Conservation (phyloP, 2,113 vertebrate species). For the Nestor notabilis region DNA sequence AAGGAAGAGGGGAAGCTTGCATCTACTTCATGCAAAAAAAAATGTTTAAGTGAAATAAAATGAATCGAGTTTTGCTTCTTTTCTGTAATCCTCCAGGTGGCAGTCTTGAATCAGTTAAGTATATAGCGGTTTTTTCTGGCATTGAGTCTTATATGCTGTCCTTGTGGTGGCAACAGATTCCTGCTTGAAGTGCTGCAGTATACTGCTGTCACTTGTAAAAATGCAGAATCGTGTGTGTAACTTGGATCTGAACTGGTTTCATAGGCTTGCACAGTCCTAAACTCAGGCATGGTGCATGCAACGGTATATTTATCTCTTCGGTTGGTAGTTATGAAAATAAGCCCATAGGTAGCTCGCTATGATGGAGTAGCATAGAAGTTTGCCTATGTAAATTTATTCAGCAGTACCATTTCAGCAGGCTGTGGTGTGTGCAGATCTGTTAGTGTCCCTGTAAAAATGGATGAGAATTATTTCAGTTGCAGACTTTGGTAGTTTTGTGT, state of each 20-base stretch:
- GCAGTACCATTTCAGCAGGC: neutral
- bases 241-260: neutral
- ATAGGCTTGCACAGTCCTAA: neutral
- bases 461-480: neutral
- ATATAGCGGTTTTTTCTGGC: neutral
- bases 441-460: neutral
- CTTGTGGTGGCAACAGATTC: neutral
- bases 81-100: constrained; percentile 60
- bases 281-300: neutral
- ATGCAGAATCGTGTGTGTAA: neutral
- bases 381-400: neutral
- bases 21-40: neutral
- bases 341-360: neutral
- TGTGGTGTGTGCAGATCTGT: neutral
- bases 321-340: neutral
- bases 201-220: neutral
- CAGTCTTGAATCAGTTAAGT: constrained; percentile 18
- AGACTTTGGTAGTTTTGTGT: neutral
- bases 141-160: neutral
- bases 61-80: neutral
- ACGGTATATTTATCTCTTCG: neutral
- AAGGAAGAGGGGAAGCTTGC: neutral
- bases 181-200: neutral
- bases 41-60: neutral
- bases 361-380: neutral